These are phyloP conservation scores for Hypena proboscidalis DNA, from an alignment of 2,888 invertebrate species.

Conservation along the genomic window DNA sequence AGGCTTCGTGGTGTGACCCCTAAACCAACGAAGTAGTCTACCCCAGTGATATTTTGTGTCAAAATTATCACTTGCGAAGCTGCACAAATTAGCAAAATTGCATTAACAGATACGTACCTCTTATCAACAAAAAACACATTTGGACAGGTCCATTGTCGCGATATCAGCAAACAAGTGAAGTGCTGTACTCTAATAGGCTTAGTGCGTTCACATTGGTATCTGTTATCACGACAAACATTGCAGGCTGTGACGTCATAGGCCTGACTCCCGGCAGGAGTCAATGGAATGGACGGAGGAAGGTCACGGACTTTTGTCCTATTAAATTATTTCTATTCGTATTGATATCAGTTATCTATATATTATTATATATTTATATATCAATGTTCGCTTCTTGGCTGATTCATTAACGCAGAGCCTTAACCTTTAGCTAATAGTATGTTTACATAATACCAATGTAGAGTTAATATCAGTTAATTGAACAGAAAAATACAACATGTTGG, in stretches of 20 bases:
- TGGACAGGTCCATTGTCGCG: slow-evolving; percentile 16
- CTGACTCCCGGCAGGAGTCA: slow-evolving; percentile 20
- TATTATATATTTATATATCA: no score
- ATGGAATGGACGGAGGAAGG: slow-evolving; percentile 16
- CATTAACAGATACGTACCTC: no score
- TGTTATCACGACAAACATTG: slow-evolving; percentile 34
- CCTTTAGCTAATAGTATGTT: no score
- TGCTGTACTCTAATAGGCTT: slow-evolving; percentile 38
- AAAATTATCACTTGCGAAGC: no score
- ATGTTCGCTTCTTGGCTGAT: no score
- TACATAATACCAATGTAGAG: no score
- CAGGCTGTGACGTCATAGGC: slow-evolving; percentile 33
- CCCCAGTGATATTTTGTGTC: no score
- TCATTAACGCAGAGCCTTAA: no score
- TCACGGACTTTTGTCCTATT: slow-evolving; percentile 30
- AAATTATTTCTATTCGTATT: slow-evolving; percentile 8
- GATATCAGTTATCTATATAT: background rate
- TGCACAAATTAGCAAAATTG: no score
- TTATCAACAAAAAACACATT: slow-evolving; percentile 9
- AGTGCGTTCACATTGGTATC: slow-evolving; percentile 35
- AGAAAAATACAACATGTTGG: no score
- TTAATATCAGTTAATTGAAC: no score
- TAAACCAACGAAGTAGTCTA: no score
- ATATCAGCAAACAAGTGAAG: slow-evolving; percentile 31
- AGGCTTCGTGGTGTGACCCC: background rate